A percentile compares a stretch with the other conserved stretches of the same genome.
These are phyloP conservation scores for Odocoileus hemionus DNA, from an alignment of 2,113 vertebrate genomes.

Conservation along the genomic window DNA sequence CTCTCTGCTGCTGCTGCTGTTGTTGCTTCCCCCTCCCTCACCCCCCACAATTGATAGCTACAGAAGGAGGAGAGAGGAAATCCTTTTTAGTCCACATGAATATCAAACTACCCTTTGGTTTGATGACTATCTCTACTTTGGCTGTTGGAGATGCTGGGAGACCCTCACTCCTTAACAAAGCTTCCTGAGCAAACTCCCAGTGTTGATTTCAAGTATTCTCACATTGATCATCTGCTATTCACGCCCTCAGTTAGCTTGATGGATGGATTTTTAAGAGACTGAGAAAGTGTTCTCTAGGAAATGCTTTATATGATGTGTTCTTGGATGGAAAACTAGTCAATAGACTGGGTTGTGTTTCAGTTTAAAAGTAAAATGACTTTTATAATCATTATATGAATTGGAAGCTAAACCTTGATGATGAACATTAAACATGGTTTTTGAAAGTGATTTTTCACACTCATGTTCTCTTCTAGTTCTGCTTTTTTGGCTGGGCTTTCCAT, in stretches of 20 bases:
- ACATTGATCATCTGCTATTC: neutral
- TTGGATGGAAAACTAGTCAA: neutral
- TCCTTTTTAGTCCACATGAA: neutral
- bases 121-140: neutral
- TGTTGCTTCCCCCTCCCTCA: neutral
- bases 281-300: neutral
- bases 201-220: neutral
- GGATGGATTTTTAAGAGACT: neutral
- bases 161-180: neutral
- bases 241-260: neutral
- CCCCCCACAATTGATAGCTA: neutral
- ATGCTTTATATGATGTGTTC: neutral
- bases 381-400: neutral
- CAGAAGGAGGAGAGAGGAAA: neutral
- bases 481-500: neutral
- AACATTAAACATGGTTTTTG: neutral
- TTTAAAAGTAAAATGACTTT: neutral
- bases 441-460: neutral
- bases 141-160: neutral
- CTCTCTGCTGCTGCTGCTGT: neutral
- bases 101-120: neutral
- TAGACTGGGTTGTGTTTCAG: neutral
- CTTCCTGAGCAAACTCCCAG: neutral
- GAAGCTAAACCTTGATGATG: neutral
- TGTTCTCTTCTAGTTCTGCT: neutral